Evolutionary conservation across 2,113 vertebrate species (phyloP), one percentile per base, ranked within the genome.

Genomic region (Seriola quinqueradiata): DNA sequence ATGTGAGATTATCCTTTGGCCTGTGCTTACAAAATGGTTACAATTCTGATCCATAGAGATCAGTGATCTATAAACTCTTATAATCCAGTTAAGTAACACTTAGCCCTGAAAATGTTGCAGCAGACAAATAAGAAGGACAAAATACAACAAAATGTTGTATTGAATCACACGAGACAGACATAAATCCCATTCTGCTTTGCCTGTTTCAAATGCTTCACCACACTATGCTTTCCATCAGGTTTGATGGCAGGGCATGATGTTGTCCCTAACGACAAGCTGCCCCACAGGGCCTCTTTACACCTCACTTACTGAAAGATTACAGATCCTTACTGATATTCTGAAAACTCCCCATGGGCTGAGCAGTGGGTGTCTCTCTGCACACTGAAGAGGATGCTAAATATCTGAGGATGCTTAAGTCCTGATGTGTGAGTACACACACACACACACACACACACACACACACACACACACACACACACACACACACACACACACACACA

Each of bases 251-350:
- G 65, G 34, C 78, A 55, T 59, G 50, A 42, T 70, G 76, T 69
- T 73, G 75, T 61, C 71, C 55, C 38, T 66, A 72, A 87, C 79
- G 79, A 79, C 71, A 44, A 72, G 73, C 12, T 0, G 4, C 77
- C 57, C 70, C 9, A 14, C 57, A 38, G 61, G 55, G 55, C 72
- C 46, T 60, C 75, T 70, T 70, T 28, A 82, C 75, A 69, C 42
- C 48, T 79, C 63, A 14, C 23, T 67, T 44, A 25, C 69, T 57
- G 10, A 73, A 46, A 75, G 67, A 82, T 84, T 78, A 75, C 4
- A 4, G 34, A 58, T 72, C 36, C 50, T 21, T 4, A n/a, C 65
- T 50, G 63, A 68, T 77, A 65, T 64, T 60, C 55, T 81, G 13
- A 78, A 82, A 28, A 81, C 4, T 3, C 11, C 40, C 12, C 23